Evolutionary conservation across 2,888 invertebrate genomes (phyloP), one percentile per base, ranked within the genome.

Genomic region (Pristionchus entomophagus): DNA sequence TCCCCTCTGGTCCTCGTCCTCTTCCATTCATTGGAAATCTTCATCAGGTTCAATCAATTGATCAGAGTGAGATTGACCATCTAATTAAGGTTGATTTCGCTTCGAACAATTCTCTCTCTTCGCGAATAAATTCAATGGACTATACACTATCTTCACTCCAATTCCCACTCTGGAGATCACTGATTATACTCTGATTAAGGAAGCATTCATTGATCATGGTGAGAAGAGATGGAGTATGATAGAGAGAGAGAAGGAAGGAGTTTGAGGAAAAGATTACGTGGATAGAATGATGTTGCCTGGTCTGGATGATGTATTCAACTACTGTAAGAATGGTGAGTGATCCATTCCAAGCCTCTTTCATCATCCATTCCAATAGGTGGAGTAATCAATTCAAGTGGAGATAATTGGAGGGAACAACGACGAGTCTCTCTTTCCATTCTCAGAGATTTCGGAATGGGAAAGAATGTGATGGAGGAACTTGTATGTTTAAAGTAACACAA

Each of bases 371-470:
- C 8, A 45, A 38, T 26, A 45, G 78, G 78, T 14, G 78, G 78
- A 49, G 78, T 78, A 0, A 78, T 78, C 17, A 49, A 49, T 29
- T 49, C 49, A 10, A 45, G 32, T 45, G 78, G 78, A 26, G 78
- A 78, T 22, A 69, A 69, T 69, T 69, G 69, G 69, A 69, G 69
- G 29, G 69, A 69, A 38, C 69, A 69, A 8, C 38, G 69, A 69
- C 17, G 69, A n/a, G 69, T 69, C 10, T 69, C 69, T 19, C 35
- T 69, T 38, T 38, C 35, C 35, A 69, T 69, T 38, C 35, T 69
- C 17, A 69, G 69, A 69, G 69, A 69, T 8, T 69, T 69, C 38
- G 78, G 78, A 78, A 78, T 78, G 78, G 78, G 78, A 78, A 78
- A 78, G 78, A 78, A 78, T 29, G 49, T 78, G 17, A 78, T 78